phyloP scores from a whole-genome alignment of 2,113 vertebrate species.

The Clarias gariepinus region DNA sequence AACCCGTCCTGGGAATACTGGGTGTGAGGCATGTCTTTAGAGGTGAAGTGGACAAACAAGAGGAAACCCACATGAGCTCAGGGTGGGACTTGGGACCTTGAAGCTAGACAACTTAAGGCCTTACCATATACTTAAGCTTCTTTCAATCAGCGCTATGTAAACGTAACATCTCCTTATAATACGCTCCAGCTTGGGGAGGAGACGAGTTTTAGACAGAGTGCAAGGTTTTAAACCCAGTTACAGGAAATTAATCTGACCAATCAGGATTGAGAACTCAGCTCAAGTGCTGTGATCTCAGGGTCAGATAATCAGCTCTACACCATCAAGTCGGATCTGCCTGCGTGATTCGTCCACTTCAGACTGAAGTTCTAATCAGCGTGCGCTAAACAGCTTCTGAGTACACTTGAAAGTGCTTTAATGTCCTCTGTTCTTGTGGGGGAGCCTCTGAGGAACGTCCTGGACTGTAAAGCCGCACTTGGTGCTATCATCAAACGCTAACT shows the following conservation, averaged over 20 bases:
- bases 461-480: constrained; percentile 54
- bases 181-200: not conserved
- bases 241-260: not conserved
- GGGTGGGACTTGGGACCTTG: not conserved
- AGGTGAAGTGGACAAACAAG: not conserved
- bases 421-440: constrained; percentile 25
- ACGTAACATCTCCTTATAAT: not conserved
- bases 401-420: constrained; percentile 47
- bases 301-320: not conserved
- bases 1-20: not conserved
- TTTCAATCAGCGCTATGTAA: not conserved
- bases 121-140: not conserved
- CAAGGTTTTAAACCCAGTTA: not conserved
- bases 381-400: constrained; percentile 24
- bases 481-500: constrained; percentile 64
- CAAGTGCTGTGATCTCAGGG: not conserved
- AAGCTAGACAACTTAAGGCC: not conserved
- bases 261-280: not conserved
- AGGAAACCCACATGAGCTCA: not conserved
- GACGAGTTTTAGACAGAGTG: not conserved
- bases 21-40: not conserved
- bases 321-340: not conserved
- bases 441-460: constrained; percentile 39
- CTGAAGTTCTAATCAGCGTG: constrained; percentile 29
- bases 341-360: constrained; percentile 20